Percentiles rank a stretch among this genome's conserved stretches.
Evolutionary conservation across 2,888 invertebrate species (phyloP).

Genomic region (Belgica antarctica): DNA sequence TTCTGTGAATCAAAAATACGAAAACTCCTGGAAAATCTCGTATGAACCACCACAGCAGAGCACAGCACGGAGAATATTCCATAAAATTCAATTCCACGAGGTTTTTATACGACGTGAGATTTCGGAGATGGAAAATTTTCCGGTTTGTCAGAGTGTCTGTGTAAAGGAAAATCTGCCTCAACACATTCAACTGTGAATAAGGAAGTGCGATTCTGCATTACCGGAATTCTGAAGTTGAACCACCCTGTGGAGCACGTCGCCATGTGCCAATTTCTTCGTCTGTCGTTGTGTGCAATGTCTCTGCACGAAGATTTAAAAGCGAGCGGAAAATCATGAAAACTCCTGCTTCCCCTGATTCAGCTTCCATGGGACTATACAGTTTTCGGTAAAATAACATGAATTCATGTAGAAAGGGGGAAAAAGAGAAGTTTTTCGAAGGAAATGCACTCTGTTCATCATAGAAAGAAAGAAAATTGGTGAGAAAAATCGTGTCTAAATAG

Average conservation of each 20-base stretch:
- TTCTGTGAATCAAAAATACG: neutral
- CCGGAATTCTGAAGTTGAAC: neutral
- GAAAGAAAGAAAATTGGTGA: neutral
- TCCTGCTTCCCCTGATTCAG: neutral
- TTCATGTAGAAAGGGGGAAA: constrained; percentile 28
- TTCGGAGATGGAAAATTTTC: constrained; percentile 38
- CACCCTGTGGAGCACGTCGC: constrained; percentile 24
- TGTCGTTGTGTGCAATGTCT: constrained; percentile 4
- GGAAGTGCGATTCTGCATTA: constrained; percentile 32
- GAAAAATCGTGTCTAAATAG: neutral
- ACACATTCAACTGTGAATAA: constrained; percentile 24
- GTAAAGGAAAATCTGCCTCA: neutral
- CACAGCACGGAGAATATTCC: constrained; percentile 42
- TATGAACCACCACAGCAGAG: neutral
- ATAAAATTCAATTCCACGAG: constrained; percentile 24
- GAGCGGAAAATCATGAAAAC: neutral
- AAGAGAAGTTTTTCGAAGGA: neutral
- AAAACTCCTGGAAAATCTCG: neutral
- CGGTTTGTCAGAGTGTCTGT: neutral
- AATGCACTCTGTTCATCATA: constrained; percentile 37
- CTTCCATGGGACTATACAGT: constrained; percentile 36
- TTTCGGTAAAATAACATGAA: constrained; percentile 37
- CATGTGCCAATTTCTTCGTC: neutral
- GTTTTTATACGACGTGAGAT: constrained; percentile 39
- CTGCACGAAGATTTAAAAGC: neutral